These are phyloP conservation scores for Acinonyx jubatus DNA, from an alignment of 2,113 vertebrate species.

Conservation along the genomic window DNA sequence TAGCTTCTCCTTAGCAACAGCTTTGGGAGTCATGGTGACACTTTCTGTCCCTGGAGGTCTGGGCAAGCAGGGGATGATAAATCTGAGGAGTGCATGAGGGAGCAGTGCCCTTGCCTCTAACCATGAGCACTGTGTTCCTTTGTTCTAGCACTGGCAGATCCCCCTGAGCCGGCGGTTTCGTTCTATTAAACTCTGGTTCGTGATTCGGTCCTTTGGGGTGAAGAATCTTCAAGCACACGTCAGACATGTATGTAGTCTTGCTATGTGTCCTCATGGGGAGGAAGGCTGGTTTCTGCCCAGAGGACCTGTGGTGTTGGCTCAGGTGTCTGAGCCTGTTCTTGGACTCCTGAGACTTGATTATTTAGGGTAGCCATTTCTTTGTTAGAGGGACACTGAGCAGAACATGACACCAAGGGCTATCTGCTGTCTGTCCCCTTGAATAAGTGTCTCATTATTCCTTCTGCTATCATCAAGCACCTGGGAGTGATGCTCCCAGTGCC, in stretches of 20 bases:
- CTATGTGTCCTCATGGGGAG: background rate
- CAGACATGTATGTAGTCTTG: conserved; percentile 89
- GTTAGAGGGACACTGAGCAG: background rate
- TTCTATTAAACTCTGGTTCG: conserved; percentile 98
- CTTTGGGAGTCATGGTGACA: conserved; percentile 27
- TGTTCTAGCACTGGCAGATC: conserved; percentile 96
- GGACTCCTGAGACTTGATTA: conserved; percentile 15
- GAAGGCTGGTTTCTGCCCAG: background rate
- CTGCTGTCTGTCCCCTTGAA: background rate
- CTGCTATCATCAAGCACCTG: background rate
- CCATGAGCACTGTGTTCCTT: background rate
- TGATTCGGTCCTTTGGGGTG: conserved; percentile 96
- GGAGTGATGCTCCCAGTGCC: background rate
- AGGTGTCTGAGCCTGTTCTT: background rate
- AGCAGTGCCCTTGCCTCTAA: background rate
- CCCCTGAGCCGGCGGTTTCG: conserved; percentile 96
- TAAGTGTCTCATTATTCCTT: background rate
- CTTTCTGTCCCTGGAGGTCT: background rate
- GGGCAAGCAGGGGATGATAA: background rate
- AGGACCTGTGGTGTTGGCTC: background rate
- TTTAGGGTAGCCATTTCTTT: background rate
- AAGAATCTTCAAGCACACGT: conserved; percentile 96
- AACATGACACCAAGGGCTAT: fast-evolving
- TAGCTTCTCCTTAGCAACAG: conserved; percentile 32
- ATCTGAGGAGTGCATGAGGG: background rate